These are phyloP conservation scores for Bellardia bayeri DNA, from an alignment of 2,888 invertebrate species.

Conservation along the genomic window DNA sequence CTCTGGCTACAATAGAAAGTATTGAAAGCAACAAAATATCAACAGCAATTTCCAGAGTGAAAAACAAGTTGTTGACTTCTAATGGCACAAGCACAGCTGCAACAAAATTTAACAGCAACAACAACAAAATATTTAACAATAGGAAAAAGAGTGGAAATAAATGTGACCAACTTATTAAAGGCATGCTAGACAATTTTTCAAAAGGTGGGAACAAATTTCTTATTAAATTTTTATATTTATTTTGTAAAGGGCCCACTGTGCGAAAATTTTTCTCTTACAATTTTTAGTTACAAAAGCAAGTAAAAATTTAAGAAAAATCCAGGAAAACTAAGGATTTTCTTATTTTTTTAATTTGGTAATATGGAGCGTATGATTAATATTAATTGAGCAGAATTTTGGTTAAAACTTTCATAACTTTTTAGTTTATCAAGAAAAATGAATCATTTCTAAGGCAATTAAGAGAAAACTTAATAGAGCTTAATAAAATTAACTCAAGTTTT, in stretches of 20 bases:
- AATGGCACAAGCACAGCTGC: slow-evolving; percentile 6
- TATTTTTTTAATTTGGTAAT: neutral
- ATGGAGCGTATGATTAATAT: slow-evolving; percentile 11
- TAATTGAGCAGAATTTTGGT: neutral
- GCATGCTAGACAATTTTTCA: neutral
- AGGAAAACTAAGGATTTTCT: neutral
- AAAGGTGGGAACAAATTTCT: neutral
- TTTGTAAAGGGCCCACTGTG: neutral
- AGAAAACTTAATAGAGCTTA: neutral
- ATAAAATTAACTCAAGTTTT: too few relatives aligned
- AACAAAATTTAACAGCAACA: neutral
- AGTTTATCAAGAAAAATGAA: neutral
- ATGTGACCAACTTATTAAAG: neutral
- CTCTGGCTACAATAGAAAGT: slow-evolving; percentile 9
- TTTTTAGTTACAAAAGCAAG: neutral
- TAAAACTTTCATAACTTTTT: neutral
- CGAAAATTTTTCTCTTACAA: neutral
- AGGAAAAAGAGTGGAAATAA: neutral
- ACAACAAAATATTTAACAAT: neutral
- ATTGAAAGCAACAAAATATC: slow-evolving; percentile 19
- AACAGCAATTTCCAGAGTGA: neutral
- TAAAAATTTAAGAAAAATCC: neutral
- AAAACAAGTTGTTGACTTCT: slow-evolving; percentile 1
- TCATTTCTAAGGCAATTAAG: neutral
- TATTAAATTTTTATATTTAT: neutral